Evolutionary conservation across 1,140 invertebrate species (phyloP), one percentile per base, ranked within the genome.

Genomic region (Ostrea denselamellosa): DNA sequence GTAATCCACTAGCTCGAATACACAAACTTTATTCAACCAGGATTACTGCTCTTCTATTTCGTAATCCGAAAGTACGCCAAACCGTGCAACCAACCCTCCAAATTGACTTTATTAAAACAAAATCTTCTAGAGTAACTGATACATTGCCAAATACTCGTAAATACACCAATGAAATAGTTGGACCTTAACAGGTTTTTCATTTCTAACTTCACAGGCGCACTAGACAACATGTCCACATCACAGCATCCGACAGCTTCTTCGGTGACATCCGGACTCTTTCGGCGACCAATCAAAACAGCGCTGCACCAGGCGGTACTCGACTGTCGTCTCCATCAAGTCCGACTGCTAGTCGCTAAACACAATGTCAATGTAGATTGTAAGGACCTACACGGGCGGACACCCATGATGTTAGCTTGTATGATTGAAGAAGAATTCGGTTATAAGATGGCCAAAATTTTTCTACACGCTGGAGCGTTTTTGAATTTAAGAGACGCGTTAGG

Each of bases 261-360:
- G 53, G 51, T 34, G n/a, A n/a, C 14, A 10, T 62, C 83, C 14
- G 54, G 25, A 34, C 8, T 58, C 9, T 54, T 44, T 25, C 19
- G 54, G 28, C 83, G 93, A 10, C 91, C 93, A 83, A 89, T 94
- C 22, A 94, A 94, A 89, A 94, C 94, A 28, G 93, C 94, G 17
- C 92, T 94, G 0, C 94, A 94, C 83, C 94, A 94, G 65, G 93
- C 94, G 22, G 92, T 94, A 2, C 85, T 94, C 54, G 94, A 94
- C 88, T 91, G 90, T 62, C 89, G 94, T 19, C 89, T 94, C 9
- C 93, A 94, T 82, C 94, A 94, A 89, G 93, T 94, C 17, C 89
- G 94, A 19, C 89, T 94, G 4, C 91, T 94, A 14, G 92, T 94
- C 8, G 83, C 89, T 9, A 93, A 93, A 88, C 92, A 94, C 83